Evolutionary conservation across 30 jellyfish, hydroid and myxozoan genomes (phyloP), one percentile per base, ranked within the genome.

Genomic region (Haliclystus octoradiatus): DNA sequence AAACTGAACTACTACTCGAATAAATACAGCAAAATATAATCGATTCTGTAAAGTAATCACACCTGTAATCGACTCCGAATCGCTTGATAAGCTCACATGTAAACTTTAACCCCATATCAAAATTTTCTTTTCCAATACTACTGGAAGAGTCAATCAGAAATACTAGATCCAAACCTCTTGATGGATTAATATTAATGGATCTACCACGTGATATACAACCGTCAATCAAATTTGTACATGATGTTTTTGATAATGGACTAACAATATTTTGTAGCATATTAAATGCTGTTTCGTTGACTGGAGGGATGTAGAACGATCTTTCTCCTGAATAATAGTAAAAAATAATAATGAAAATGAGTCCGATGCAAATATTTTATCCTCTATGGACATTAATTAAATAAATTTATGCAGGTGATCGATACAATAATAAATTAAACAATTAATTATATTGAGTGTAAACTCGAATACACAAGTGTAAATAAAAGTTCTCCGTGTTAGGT

Each of bases 61-160:
- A 82, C 94, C 88, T 80, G 69, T 82, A 74, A 30, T 82, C 94
- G 32, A 82, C 81, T 5, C 94, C 94, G 60, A 82, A 31, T 33
- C 14, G 31, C 34, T 47, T 51, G 28, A 82, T 69, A 0, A 82
- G 60, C 32, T 40, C 4, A 26, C 76, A 50, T 14, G 82, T 65
- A 63, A 73, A 73, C 2, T 60, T 29, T 62, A 82, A 34, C 3
- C 82, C 82, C 28, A 32, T 61, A 4, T 70, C 26, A 29, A 82
- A 82, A 26, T 82, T 49, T n/a, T 68, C 66, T 23, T 0, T n/a
- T 1, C 83, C 88, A 66, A 82, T 68, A 70, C 94, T 82, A 31
- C 73, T 53, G 25, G 94, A 82, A 7, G 94, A 26, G 32, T 82
- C 94, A 57, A 82, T 24, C 52, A 82, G 69, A 29, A 82, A 82